phyloP scores from a whole-genome alignment of 2,888 invertebrate species.

The Bibio marci region DNA sequence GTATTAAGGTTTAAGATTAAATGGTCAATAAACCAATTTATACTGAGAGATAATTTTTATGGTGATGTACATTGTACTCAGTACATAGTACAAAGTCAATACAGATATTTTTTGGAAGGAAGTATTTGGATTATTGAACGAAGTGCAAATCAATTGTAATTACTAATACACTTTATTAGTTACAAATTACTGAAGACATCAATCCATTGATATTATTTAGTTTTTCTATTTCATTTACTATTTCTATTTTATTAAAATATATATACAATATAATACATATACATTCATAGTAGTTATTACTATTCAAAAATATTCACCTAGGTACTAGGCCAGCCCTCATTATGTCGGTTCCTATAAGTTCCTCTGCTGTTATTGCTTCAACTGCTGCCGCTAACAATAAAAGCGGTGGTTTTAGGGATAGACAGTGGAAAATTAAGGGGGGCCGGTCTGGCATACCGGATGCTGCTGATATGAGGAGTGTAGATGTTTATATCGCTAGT shows the following conservation, averaged over 20 bases:
- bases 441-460: slow-evolving; percentile 45
- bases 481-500: not conserved
- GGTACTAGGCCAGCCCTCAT: slow-evolving; percentile 34
- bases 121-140: not conserved
- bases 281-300: no score
- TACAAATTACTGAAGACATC: no score
- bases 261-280: no score
- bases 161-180: no score
- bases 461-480: slow-evolving; percentile 31
- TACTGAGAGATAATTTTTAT: slow-evolving; percentile 1
- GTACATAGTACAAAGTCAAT: not conserved
- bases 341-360: slow-evolving; percentile 33
- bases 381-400: slow-evolving; percentile 13
- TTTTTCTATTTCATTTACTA: no score
- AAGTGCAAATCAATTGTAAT: not conserved
- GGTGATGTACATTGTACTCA: not conserved
- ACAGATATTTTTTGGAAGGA: no score
- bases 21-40: not conserved
- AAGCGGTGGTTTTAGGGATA: slow-evolving; percentile 16
- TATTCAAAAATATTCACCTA: no score
- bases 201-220: no score
- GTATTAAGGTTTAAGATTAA: not conserved
- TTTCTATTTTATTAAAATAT: no score
- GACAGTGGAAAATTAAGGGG: slow-evolving; percentile 31
- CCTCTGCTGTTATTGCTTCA: slow-evolving; percentile 21